Base-by-base conservation (phyloP, 2,113 vertebrate genomes). In the Lampris incognitus region DNA sequence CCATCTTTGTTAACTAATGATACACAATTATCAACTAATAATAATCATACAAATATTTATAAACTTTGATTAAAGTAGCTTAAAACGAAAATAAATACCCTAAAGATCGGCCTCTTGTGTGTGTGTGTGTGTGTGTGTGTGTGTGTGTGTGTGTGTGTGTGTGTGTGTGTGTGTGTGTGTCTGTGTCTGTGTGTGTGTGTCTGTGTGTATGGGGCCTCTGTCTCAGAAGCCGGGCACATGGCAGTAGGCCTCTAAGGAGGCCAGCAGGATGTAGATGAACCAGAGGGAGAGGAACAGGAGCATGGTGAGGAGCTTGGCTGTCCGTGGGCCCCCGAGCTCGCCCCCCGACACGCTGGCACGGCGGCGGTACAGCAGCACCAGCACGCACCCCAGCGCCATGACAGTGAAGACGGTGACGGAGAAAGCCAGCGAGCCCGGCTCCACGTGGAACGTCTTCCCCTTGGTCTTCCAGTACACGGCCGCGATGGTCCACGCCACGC, bases 401-500 rank as follows among this genome's bases (percentile, higher is more conserved):
- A 93, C 77, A 80, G 94, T 95, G 90, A 94, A 96, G 70, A 96
- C 82, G 48, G 95, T 96, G 85, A 96, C 95, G 1, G 95, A 95
- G 85, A 96, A 95, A 61, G 95, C 95, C 87, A 96, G 88, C 1
- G 94, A 96, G 65, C 95, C 95, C 0, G 95, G 94, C 40, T 93
- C 9, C 72, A 96, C 95, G 60, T 63, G 84, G 83, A 96, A 96
- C 13, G 38, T 2, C 76, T 92, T 68, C 54, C 93, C 93, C 81
- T 95, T 92, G 69, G 82, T 92, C 0, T 87, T 74, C 95, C 95
- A 96, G 87, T 94, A 96, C 64, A 95, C 82, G 0, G 95, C 48
- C 0, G 95, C 95, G 73, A 96, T 94, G 91, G 95, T 95, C 95
- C 95, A 96, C 9, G 95, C 95, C 82, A 96, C 92, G 0, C 95